Evolutionary conservation across 2,888 invertebrate species (phyloP), one percentile per base, ranked within the genome.

Genomic region (Hemaris fuciformis): DNA sequence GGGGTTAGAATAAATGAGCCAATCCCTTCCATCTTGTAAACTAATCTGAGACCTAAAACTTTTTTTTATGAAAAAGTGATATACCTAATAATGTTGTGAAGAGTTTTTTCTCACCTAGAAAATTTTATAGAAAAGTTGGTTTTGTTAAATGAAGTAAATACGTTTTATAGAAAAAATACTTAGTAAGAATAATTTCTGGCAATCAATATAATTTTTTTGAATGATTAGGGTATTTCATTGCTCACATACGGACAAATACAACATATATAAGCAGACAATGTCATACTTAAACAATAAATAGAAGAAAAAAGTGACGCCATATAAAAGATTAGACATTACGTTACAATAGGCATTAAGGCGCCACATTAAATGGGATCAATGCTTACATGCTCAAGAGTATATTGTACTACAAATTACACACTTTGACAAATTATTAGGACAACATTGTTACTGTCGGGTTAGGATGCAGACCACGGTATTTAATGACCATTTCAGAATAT

Each of bases 331-430:
- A 46, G 18, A 27, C 18, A 15, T 27, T 15, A 53, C 27, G 8
- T 27, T 8, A 18, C 5, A 31, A 53, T 20, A 53, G 53, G 27
- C 27, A 10, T 18, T 10, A 10, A 25, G 46, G 46, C 25, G 31
- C 20, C 53, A 53, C 53, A 18, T 27, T 53, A 53, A 53, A 31
- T 53, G 31, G 10, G 5, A 10, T 15, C 53, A 25, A 25, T 60
- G 23, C 23, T 18, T 41, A 48, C 60, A 60, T 60, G 60, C 60
- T 60, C 53, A 60, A 60, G 60, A 38, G 25, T 41, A 15, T 25
- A 31, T 27, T 34, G 38, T 38, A 53, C 25, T 53, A 48, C 60
- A 27, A 27, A 48, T 42, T 60, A 60, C 31, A 60, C 60, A 60
- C 20, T 53, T 23, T 60, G 8, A 41, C 60, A 60, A 53, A 60